Conservation (phyloP, 2,797 vertebrate species). For the Coregonus suidteri region DNA sequence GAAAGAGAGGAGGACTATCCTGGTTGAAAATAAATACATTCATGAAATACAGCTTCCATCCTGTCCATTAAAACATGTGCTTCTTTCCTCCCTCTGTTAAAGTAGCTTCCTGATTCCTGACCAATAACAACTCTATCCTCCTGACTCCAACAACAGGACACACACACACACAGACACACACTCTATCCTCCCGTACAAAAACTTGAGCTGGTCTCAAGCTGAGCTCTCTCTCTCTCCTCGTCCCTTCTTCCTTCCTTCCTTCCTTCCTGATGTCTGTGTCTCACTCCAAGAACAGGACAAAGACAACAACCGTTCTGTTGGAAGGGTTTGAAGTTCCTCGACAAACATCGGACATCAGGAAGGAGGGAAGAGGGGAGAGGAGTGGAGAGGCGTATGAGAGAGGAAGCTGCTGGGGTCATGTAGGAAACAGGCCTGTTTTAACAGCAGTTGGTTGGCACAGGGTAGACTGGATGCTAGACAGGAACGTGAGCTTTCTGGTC, state of each 20-base stretch:
- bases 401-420: slow-evolving; percentile 51
- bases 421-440: slow-evolving; percentile 52
- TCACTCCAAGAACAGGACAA: slow-evolving; percentile 25
- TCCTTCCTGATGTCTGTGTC: no score
- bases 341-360: slow-evolving; percentile 46
- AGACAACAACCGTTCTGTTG: slow-evolving; percentile 14
- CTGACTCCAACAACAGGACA: no score
- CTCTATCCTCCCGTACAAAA: no score
- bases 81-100: not conserved
- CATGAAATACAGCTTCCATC: not conserved
- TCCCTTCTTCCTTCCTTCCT: no score
- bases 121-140: slow-evolving; percentile 17
- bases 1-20: no score
- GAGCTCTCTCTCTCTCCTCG: no score
- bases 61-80: not conserved
- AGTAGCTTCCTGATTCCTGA: not conserved
- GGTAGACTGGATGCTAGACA: slow-evolving; percentile 36
- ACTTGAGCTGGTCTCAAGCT: no score
- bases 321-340: slow-evolving; percentile 41
- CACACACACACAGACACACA: no score
- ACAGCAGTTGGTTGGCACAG: slow-evolving; percentile 44
- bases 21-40: not conserved
- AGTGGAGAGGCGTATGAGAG: slow-evolving; percentile 31
- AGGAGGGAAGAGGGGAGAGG: slow-evolving; percentile 19
- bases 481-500: slow-evolving; percentile 17